Percentiles rank a stretch among this genome's conserved stretches.
phyloP scores from a whole-genome alignment of 2,888 invertebrate species.

The Pyralis farinalis region DNA sequence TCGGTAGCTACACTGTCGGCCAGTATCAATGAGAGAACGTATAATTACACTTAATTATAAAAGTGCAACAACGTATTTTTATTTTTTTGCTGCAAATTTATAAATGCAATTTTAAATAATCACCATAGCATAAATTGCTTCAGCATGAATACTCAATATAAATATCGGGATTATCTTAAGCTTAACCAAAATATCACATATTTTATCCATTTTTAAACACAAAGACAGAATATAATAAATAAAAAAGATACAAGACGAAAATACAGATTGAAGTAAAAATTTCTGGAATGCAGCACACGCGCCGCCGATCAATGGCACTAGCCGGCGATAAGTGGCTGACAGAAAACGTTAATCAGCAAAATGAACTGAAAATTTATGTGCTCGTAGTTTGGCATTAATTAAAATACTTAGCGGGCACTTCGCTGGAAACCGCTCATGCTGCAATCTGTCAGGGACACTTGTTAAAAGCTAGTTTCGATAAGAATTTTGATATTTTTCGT shows the following conservation, averaged over 20 bases:
- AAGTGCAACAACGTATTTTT: too few species aligned
- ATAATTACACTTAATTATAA: background rate
- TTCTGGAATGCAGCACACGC: background rate
- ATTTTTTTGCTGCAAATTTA: too few species aligned
- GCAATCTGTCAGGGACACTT: conserved; percentile 48
- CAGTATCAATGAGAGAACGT: conserved; percentile 12
- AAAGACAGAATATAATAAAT: too few species aligned
- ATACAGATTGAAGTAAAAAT: background rate
- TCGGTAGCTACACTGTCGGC: conserved; percentile 9
- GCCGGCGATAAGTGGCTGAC: conserved; percentile 12
- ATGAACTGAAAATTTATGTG: conserved; percentile 55
- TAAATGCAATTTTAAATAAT: too few species aligned
- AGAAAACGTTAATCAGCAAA: conserved; percentile 49
- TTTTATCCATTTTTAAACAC: too few species aligned
- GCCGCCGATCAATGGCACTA: background rate
- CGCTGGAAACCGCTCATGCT: conserved; percentile 26
- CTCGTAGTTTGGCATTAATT: conserved; percentile 59
- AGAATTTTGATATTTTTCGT: conserved; percentile 23
- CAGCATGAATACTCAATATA: too few species aligned
- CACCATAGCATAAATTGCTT: too few species aligned
- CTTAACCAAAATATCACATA: too few species aligned
- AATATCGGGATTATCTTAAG: too few species aligned
- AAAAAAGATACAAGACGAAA: too few species aligned
- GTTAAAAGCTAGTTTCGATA: conserved; percentile 40
- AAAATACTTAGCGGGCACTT: conserved; percentile 53